Evolutionary conservation across 2,888 invertebrate genomes (phyloP), one percentile per base, ranked within the genome.

Genomic region (Troides oblongomaculatus): DNA sequence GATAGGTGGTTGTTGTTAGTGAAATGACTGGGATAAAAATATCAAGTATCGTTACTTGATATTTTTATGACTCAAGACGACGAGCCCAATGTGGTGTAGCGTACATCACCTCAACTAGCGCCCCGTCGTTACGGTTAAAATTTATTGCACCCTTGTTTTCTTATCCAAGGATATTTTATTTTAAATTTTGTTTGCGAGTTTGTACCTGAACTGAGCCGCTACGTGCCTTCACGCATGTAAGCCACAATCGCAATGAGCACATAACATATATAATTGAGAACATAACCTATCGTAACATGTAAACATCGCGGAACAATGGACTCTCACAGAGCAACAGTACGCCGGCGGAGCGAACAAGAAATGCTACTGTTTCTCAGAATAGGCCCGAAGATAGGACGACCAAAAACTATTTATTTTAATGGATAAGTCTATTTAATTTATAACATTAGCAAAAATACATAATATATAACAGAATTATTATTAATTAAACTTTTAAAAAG

Each of bases 281-380:
- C 79, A 66, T 70, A 77, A 70, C 72, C 68, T 39, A 71, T 72
- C 58, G 43, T 65, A 59, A 56, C 71, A 73, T 74, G 72, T 78
- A 76, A 78, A 74, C 74, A 74, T 72, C 69, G 60, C 53, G 75
- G 78, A 87, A 88, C 88, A 88, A 88, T 86, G 78, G 79, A 53
- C 75, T 72, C 81, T 81, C 83, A 78, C 77, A 84, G 66, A 74
- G 73, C 67, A 72, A 74, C 73, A 73, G 72, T 70, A 74, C 74
- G 72, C 74, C 74, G 73, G 75, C 73, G 72, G 73, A 71, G 71
- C 74, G 78, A 81, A 89, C 86, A 89, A 87, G 81, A 80, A 83
- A 81, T 8, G 81, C 88, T 82, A 84, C 87, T 88, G 88, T 90
- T 88, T 87, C 87, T 83, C 71, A 73, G 85, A 85, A 89, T 77